Evolutionary conservation across 2,797 vertebrate species (phyloP), one percentile per base, ranked within the genome.

Genomic region (Coccyzus lansbergi): DNA sequence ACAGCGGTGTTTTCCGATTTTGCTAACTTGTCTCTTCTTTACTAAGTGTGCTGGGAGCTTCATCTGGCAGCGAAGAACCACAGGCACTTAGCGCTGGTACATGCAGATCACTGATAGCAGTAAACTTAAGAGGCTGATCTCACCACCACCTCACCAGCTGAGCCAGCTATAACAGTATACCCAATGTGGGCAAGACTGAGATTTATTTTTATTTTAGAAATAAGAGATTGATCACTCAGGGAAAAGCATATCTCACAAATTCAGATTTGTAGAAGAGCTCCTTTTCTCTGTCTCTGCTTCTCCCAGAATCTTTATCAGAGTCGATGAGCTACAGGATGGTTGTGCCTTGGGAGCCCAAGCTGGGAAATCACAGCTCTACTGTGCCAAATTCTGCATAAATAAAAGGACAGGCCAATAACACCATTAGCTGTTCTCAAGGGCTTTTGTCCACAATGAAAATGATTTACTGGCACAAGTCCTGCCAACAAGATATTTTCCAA

Each of bases 151-250:
- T 58, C 33, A 10, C 19, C 14, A 51, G 26, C 36, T 83, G 33
- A 85, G 15, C 20, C 76, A 75, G n/a, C 22, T 90, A 59, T 86
- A 83, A 60, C 9, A 55, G 14, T 9, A 38, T 8, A 8, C 4
- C 1, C 17, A 56, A 0, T 24, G 7, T 2, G 49, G 25, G 5
- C 25, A 83, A 31, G 22, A 38, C 8, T 8, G 28, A 52, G 13
- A 16, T 44, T 44, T 53, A 25, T 17, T 21, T 70, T 63, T 67
- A 10, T 36, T 51, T 53, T 28, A 9, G 15, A 92, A 77, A 26
- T 49, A 56, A 44, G n/a, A 82, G 28, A 53, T 5, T 33, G 33
- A 26, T 71, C 24, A 51, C 17, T 40, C 33, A 46, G 42, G 34
- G 12, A 58, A 81, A 94, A 53, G 22, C 15, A 4, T 60, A n/a